Evolutionary conservation across 2,113 vertebrate genomes (phyloP).

Genomic region (Oreotrochilus melanogaster): DNA sequence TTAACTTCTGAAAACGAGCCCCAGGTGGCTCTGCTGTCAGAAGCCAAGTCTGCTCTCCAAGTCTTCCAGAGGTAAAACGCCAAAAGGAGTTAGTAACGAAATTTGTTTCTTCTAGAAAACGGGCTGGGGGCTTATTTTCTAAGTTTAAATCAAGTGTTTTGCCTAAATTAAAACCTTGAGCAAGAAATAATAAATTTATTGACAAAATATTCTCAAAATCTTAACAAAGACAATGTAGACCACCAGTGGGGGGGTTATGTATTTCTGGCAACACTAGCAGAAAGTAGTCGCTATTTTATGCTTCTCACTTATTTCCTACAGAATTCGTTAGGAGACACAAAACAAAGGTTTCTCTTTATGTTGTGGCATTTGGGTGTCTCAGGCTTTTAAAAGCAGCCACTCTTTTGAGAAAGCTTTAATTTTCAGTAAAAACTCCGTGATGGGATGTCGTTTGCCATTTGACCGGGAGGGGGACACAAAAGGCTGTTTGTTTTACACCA

Average conservation of each 20-base stretch:
- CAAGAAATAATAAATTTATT: neutral
- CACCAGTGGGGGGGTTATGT: fast-evolving
- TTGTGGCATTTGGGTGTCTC: neutral
- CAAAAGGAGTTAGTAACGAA: too few species aligned
- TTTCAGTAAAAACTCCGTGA: neutral
- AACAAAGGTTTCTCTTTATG: neutral
- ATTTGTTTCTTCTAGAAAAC: fast-evolving
- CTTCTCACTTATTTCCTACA: fast-evolving
- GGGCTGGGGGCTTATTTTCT: too few species aligned
- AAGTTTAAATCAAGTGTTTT: too few species aligned
- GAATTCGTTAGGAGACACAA: too few species aligned
- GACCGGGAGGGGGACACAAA: neutral
- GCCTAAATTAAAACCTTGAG: neutral
- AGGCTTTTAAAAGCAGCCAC: fast-evolving
- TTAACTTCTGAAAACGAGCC: too few species aligned
- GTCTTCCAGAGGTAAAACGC: too few species aligned
- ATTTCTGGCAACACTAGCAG: neutral
- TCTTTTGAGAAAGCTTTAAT: neutral
- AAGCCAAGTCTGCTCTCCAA: fast-evolving
- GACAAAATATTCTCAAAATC: too few species aligned
- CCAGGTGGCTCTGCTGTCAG: fast-evolving
- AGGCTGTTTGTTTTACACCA: neutral
- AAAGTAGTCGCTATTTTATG: fast-evolving
- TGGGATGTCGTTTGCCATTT: neutral
- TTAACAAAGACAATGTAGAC: neutral